Evolutionary conservation across 2,797 vertebrate species (phyloP).

Genomic region (Borostomias antarcticus): DNA sequence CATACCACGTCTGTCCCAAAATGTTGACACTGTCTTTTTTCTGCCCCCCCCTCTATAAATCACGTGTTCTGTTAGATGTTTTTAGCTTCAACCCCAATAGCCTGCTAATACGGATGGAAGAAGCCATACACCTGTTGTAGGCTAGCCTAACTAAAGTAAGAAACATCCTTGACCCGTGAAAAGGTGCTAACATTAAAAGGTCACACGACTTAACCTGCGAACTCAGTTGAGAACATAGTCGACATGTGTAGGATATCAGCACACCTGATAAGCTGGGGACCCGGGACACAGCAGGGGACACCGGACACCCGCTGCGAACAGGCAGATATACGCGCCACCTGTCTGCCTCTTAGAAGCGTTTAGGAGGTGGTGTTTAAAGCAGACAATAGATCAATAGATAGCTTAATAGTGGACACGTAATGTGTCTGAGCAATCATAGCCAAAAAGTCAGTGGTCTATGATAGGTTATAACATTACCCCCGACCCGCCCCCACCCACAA

Average conservation of each 20-base stretch:
- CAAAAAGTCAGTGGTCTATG: too few relatives aligned
- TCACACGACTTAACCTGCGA: constrained; percentile 20
- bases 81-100: too few relatives aligned
- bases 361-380: too few relatives aligned
- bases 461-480: too few relatives aligned
- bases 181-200: constrained; percentile 19
- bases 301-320: constrained; percentile 16
- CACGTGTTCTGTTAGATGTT: too few relatives aligned
- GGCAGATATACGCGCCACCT: constrained; percentile 7
- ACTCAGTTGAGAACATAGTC: background rate
- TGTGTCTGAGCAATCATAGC: too few relatives aligned
- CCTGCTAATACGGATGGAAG: background rate
- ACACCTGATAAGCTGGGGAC: constrained; percentile 34
- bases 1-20: too few relatives aligned
- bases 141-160: constrained; percentile 18
- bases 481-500: too few relatives aligned
- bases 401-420: too few relatives aligned
- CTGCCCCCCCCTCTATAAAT: too few relatives aligned
- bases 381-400: too few relatives aligned
- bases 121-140: constrained; percentile 24
- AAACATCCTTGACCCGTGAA: constrained; percentile 37
- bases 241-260: constrained; percentile 6
- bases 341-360: constrained; percentile 15
- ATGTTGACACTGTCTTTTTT: too few relatives aligned
- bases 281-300: constrained; percentile 17